These are phyloP conservation scores for Dioctria rufipes DNA, from an alignment of 2,888 invertebrate genomes.

Conservation along the genomic window DNA sequence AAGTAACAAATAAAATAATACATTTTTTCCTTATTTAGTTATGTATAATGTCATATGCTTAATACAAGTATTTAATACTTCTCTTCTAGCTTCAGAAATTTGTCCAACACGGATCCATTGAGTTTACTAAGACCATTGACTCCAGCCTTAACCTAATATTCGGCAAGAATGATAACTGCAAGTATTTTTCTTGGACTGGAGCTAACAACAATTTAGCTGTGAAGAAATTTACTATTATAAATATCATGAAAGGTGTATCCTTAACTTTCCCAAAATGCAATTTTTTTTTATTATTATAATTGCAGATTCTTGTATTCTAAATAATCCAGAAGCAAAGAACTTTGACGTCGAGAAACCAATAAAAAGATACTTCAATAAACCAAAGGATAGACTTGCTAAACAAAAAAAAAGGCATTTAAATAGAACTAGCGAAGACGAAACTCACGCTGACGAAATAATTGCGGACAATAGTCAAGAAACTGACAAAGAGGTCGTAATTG, in stretches of 20 bases:
- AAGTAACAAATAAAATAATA: too few species aligned
- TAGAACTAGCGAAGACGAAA: background rate
- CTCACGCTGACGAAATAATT: too few species aligned
- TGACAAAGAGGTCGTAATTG: too few species aligned
- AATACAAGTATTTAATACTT: background rate
- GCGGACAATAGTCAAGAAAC: too few species aligned
- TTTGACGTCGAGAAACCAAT: background rate
- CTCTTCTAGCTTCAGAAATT: conserved; percentile 2
- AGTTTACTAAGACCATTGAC: background rate
- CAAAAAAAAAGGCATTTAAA: too few species aligned
- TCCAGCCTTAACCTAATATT: background rate
- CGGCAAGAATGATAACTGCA: background rate
- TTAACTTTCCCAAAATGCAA: background rate
- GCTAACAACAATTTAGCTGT: background rate
- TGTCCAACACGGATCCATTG: background rate
- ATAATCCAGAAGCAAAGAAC: background rate
- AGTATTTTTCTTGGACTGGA: background rate
- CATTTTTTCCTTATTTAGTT: too few species aligned
- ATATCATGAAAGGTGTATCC: background rate
- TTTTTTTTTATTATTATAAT: background rate
- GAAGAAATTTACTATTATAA: background rate
- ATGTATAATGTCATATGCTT: too few species aligned
- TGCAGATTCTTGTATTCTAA: background rate
- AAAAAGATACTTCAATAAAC: background rate
- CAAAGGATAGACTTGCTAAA: background rate